Percentiles rank a stretch among this genome's conserved stretches.
Evolutionary conservation across 2,113 vertebrate species (phyloP).

Genomic region (Podiceps cristatus): DNA sequence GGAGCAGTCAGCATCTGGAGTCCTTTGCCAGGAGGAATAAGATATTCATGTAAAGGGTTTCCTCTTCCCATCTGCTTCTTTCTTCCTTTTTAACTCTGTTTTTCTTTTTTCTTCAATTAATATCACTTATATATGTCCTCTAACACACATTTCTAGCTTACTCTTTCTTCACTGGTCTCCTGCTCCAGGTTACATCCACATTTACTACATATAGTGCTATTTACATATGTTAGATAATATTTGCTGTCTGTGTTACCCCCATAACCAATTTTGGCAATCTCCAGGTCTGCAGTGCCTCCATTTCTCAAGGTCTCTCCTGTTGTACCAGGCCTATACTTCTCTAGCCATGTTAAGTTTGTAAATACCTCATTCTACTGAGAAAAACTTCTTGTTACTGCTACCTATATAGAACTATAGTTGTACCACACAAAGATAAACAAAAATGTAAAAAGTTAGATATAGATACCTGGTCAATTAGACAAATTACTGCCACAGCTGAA

Average conservation of each 20-base stretch:
- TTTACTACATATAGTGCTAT: not conserved
- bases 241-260: not conserved
- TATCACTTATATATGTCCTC: not conserved
- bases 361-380: not conserved
- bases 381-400: not conserved
- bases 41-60: not conserved
- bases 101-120: not conserved
- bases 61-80: not conserved
- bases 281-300: not conserved
- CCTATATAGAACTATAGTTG: not conserved
- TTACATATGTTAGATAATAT: not conserved
- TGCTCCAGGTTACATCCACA: not conserved
- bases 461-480: not conserved
- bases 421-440: not conserved
- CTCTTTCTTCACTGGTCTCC: not conserved
- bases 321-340: not conserved
- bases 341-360: not conserved
- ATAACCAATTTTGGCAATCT: not conserved
- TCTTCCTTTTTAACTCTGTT: not conserved
- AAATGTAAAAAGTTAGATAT: not conserved
- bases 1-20: not conserved
- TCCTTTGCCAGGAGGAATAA: not conserved
- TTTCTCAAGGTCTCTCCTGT: not conserved
- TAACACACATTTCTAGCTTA: not conserved
- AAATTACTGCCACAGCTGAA: not conserved